Evolutionary conservation across 2,888 invertebrate genomes (phyloP).

Genomic region (Ochropacha duplaris): DNA sequence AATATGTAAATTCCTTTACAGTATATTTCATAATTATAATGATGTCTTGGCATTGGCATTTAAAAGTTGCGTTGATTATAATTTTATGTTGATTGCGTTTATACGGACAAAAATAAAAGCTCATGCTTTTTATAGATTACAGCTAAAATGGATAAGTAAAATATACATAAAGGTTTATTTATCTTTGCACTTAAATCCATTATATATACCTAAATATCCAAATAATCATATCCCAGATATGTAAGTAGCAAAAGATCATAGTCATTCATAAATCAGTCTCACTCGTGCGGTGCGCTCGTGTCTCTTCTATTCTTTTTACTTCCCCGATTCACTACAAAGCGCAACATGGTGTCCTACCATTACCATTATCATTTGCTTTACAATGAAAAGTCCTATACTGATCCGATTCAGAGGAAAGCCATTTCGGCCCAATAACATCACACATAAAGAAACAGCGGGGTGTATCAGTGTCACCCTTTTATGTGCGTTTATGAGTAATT

Average conservation of each 20-base stretch:
- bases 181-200: too few species aligned
- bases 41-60: too few species aligned
- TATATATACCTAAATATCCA: not conserved
- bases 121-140: too few species aligned
- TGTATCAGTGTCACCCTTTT: constrained; percentile 76
- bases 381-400: constrained; percentile 68
- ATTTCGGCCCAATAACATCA: constrained; percentile 73
- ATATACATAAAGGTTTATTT: too few species aligned
- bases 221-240: not conserved
- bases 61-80: too few species aligned
- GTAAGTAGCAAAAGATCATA: not conserved
- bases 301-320: constrained; percentile 38
- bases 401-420: constrained; percentile 65
- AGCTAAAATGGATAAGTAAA: too few species aligned
- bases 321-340: constrained; percentile 53
- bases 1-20: too few species aligned
- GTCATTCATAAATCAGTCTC: not conserved
- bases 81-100: too few species aligned
- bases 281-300: constrained; percentile 6
- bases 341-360: constrained; percentile 73
- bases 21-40: too few species aligned
- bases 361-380: constrained; percentile 78
- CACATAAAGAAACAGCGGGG: constrained; percentile 78
- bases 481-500: constrained; percentile 52
- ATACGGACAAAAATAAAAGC: too few species aligned